phyloP scores from a whole-genome alignment of 2,797 vertebrate species.

The Florisuga fusca region DNA sequence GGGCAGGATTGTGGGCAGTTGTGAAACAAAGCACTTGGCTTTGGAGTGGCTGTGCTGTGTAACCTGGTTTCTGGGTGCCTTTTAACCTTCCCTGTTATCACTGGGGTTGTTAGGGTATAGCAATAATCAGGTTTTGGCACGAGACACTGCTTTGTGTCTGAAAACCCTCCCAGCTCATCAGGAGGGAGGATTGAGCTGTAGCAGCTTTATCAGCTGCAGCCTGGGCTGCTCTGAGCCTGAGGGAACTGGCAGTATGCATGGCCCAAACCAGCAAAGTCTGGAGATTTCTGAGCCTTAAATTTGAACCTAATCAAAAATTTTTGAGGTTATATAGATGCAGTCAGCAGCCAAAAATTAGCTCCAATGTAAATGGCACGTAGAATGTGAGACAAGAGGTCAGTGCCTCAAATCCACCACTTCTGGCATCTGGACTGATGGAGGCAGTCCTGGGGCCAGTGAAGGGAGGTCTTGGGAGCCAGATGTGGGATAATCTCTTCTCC shows the following conservation, averaged over 20 bases:
- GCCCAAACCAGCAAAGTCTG: not conserved
- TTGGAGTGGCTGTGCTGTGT: not conserved
- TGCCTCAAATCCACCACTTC: not conserved
- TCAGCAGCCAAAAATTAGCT: not conserved
- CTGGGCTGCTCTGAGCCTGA: not conserved
- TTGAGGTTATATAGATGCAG: not conserved
- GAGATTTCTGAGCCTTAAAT: not conserved
- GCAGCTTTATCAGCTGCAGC: accelerated
- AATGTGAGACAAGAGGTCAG: not conserved
- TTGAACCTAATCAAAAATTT: not conserved
- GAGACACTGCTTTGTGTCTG: constrained; percentile 25
- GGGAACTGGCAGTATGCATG: not conserved
- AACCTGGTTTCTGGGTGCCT: constrained; percentile 17
- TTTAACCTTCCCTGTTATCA: not conserved
- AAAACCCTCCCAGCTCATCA: not conserved
- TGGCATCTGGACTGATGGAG: not conserved
- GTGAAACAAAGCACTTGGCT: not conserved
- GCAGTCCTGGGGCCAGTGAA: not conserved
- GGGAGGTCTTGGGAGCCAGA: constrained; percentile 21
- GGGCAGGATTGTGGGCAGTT: not conserved
- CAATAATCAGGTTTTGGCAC: constrained; percentile 27
- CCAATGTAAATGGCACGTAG: not conserved
- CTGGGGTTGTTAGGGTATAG: not conserved
- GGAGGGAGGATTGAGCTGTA: constrained; percentile 3
- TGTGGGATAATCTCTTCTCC: constrained; percentile 47